Conservation (phyloP, 2,113 vertebrate genomes). For the Lophochroa leadbeateri region DNA sequence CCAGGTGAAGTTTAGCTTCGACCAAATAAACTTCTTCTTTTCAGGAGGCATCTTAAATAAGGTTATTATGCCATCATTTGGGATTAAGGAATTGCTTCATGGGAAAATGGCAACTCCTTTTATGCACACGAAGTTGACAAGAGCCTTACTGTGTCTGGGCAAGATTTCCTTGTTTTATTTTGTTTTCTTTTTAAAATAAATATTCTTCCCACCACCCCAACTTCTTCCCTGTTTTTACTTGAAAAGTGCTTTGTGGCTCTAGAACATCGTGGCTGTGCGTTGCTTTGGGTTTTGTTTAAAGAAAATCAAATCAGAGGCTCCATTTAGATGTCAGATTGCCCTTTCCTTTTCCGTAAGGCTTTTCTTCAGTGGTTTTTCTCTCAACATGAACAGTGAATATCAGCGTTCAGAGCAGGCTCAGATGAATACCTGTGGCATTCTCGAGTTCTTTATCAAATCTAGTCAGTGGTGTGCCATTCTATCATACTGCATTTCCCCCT, state of each 20-base stretch:
- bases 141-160: conserved; percentile 34
- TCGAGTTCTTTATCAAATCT: neutral
- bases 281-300: neutral
- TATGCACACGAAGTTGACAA: conserved; percentile 32
- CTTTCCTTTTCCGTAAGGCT: neutral
- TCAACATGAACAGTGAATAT: neutral
- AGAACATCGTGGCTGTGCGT: neutral
- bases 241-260: neutral
- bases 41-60: conserved; percentile 37
- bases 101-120: conserved; percentile 52
- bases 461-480: neutral
- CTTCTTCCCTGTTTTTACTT: neutral
- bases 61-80: conserved; percentile 61
- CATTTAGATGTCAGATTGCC: neutral
- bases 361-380: neutral
- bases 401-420: neutral
- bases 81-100: conserved; percentile 67
- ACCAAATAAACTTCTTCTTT: conserved; percentile 64
- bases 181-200: conserved; percentile 1
- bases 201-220: neutral
- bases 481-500: fast-evolving
- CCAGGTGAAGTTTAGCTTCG: conserved; percentile 38
- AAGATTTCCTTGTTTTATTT: conserved; percentile 46
- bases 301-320: neutral
- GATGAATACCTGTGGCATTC: neutral